Evolutionary conservation across 2,113 vertebrate species (phyloP).

Genomic region (Picathartes gymnocephalus): DNA sequence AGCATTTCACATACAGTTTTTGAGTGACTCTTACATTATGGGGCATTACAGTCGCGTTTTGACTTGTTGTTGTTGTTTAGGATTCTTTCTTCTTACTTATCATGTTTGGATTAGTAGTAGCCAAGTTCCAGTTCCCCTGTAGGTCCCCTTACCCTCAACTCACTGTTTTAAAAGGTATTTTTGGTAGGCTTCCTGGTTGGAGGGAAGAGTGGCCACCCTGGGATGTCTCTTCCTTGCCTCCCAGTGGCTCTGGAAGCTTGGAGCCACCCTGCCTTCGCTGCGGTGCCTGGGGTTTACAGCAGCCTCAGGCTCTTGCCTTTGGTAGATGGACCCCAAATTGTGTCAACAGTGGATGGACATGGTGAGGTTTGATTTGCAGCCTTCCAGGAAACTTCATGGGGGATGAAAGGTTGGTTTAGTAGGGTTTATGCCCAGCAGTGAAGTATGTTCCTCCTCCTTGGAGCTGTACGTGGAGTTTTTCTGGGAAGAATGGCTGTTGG

Average conservation of each 20-base stretch:
- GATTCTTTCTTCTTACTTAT: not conserved
- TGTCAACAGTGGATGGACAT: not conserved
- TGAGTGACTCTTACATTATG: constrained; percentile 17
- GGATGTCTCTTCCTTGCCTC: not conserved
- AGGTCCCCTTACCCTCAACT: not conserved
- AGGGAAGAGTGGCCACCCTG: not conserved
- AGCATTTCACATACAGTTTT: constrained; percentile 36
- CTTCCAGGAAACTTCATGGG: not conserved
- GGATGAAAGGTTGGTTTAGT: not conserved
- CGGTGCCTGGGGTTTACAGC: not conserved
- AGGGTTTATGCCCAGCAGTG: not conserved
- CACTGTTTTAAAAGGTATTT: not conserved
- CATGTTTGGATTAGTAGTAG: not conserved
- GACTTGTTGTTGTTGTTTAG: not conserved
- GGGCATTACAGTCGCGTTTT: constrained; percentile 15
- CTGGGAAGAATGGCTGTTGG: not conserved
- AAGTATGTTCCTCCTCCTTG: not conserved
- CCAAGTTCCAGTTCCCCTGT: not conserved
- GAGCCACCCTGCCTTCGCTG: not conserved
- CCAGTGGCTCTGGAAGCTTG: not conserved
- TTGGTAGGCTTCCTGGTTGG: not conserved
- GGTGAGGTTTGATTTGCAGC: not conserved
- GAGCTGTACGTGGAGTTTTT: not conserved
- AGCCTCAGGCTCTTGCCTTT: not conserved
- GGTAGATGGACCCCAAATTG: not conserved